Base-by-base conservation (phyloP, 2,113 vertebrate species). In the Elgaria multicarinata region DNA sequence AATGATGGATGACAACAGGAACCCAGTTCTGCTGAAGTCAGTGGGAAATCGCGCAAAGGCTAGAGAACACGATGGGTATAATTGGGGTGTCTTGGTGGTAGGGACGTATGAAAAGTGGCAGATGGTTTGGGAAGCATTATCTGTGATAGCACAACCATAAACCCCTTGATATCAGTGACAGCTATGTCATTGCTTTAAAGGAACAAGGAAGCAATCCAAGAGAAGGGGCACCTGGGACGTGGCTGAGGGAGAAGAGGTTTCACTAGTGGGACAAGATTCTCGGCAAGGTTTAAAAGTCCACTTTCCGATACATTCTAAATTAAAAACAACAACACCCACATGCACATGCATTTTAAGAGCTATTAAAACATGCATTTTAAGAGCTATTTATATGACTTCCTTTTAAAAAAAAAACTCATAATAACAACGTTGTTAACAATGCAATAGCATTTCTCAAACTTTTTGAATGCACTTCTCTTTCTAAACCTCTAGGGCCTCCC, bases 31-130 rank as follows among this genome's bases (percentile, higher is more conserved):
- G 72, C 72, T 91, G 86, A 77, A 71, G 83, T 79, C 89, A 46
- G 83, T 90, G 83, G 76, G 84, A 90, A 90, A 77, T 84, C 14
- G 77, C 42, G 10, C 33, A 74, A n/a, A 62, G 82, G 36, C 72
- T 55, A 39, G 44, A 33, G 33, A 55, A 77, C 62, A 39, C 8
- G 62, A 77, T 55, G 64, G 42, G 44, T 42, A 39, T 55, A 42
- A 78, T 66, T 75, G 55, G 77, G 26, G 81, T 77, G 88, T 67
- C 82, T 53, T 31, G n/a, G 26, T 78, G 62, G 74, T 39, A 16
- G 44, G 58, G n/a, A 20, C 53, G 22, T 50, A 83, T 66, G 74
- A 50, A 84, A 66, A 66, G 44, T 66, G 42, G 77, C 67, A 74
- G 67, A 62, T 7, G 55, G 26, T 20, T n/a, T 82, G 58, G 67